Conservation (phyloP, 2,113 vertebrate genomes). For the Pterocles gutturalis region DNA sequence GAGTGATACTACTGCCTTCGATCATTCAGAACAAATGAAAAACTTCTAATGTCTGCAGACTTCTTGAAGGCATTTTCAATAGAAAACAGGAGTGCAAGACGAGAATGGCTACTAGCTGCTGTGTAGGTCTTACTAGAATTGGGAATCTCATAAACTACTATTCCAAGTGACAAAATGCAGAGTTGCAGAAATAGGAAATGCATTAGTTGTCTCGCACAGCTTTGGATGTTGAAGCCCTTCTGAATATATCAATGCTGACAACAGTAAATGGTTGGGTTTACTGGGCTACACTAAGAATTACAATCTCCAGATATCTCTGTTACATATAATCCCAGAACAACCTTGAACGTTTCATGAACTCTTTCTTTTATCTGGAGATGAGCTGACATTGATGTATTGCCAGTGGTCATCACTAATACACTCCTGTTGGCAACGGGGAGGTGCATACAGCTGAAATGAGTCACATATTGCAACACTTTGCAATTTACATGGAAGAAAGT, state of each 20-base stretch:
- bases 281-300: background rate
- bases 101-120: background rate
- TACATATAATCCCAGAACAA: background rate
- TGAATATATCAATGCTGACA: background rate
- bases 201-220: background rate
- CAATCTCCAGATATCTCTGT: background rate
- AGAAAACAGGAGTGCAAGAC: background rate
- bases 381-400: background rate
- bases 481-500: background rate
- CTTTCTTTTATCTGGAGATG: conserved; percentile 12
- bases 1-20: background rate
- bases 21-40: background rate
- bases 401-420: conserved; percentile 1
- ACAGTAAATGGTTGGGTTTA: background rate
- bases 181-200: background rate
- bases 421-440: background rate
- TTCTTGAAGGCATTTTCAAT: background rate
- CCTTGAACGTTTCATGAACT: background rate
- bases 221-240: background rate
- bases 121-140: background rate
- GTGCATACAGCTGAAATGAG: background rate
- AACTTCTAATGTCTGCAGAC: background rate
- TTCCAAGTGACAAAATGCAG: background rate
- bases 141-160: background rate
- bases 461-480: background rate